Base-by-base conservation (phyloP, 2,888 invertebrate species). In the Cybosia mesomella region DNA sequence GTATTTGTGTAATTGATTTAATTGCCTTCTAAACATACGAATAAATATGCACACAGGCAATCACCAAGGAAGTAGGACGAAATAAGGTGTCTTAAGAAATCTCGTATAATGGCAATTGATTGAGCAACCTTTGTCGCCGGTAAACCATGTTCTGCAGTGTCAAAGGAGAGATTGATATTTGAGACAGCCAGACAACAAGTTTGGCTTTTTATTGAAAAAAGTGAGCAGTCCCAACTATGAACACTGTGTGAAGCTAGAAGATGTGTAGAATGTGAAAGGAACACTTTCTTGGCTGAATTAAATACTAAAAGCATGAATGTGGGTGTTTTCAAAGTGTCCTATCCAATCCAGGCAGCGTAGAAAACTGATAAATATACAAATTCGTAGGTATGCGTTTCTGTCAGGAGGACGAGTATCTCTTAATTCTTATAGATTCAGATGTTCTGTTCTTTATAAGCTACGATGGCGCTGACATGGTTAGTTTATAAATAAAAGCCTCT, bases 21-120 rank as follows among this genome's bases (percentile, higher is more conserved):
- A 88, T 87, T 83, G 77, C 81, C 83, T 55, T 84, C 81, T 83
- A 85, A 86, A 85, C 83, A 75, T 81, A 74, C 80, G 84, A 82
- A 88, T 89, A 85, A 87, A 87, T 88, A 89, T 89, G 85, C 83
- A 86, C 73, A 15, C 15, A 22, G 82, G 80, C 70, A 75, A 72
- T 83, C 77, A 83, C 69, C 68, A 60, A 73, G 73, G 78, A 79
- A 77, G 73, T 72, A 77, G 77, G 70, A 72, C 59, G 70, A 84
- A 87, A 87, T 85, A 84, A 83, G 83, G 81, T 81, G 84, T 83
- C 77, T 81, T 82, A 78, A 82, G 82, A 78, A 79, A 80, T 82
- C 75, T 80, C 76, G 80, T 82, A 83, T 83, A 80, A 83, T 77
- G 79, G 71, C 75, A 74, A 83, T 83, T 75, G 81, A 82, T 84